Conservation (phyloP, 1,140 invertebrate genomes). For the Scaptomyza pallida region DNA sequence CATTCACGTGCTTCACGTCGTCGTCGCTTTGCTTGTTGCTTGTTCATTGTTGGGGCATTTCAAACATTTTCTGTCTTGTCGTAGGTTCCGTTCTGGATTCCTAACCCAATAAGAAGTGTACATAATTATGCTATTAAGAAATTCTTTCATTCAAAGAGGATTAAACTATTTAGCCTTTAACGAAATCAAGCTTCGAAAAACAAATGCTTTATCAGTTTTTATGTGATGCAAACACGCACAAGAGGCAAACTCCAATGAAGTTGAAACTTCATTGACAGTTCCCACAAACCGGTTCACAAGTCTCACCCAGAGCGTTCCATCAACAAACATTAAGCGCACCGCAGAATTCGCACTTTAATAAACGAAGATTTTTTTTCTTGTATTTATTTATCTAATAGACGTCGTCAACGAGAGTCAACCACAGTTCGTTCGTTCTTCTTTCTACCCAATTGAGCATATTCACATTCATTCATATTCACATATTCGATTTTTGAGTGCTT, state of each 20-base stretch:
- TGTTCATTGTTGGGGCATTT: constrained; percentile 10
- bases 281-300: constrained; percentile 31
- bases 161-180: too few relatives aligned
- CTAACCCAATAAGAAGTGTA: constrained; percentile 6
- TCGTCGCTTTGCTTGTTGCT: constrained; percentile 29
- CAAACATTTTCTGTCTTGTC: constrained; percentile 49
- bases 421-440: too few relatives aligned
- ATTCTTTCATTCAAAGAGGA: background rate
- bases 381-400: constrained; percentile 81
- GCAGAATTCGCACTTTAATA: constrained; percentile 81
- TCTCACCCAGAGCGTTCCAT: constrained; percentile 34
- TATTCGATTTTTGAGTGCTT: background rate
- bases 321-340: constrained; percentile 57
- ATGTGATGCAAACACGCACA: background rate
- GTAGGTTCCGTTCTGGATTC: constrained; percentile 42
- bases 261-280: constrained; percentile 9
- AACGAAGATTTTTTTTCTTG: constrained; percentile 55
- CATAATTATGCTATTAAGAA: background rate
- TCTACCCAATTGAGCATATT: constrained; percentile 29
- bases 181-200: too few relatives aligned
- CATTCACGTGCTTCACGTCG: constrained; percentile 78
- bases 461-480: constrained; percentile 26
- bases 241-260: background rate
- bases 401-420: constrained; percentile 32
- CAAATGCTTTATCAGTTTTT: constrained; percentile 30